phyloP scores from a whole-genome alignment of 2,888 invertebrate genomes.

The Metacarcinus magister region DNA sequence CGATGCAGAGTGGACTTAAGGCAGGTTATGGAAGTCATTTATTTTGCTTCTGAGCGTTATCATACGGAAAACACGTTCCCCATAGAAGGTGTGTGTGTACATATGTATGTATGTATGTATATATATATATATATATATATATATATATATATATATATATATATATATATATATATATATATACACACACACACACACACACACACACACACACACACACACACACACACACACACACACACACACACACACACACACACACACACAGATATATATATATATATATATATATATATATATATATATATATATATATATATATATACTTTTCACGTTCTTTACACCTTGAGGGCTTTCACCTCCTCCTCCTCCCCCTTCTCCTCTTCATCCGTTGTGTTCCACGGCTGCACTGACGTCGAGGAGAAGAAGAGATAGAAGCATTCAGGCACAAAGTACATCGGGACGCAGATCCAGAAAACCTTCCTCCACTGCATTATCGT shows the following conservation, averaged over 20 bases:
- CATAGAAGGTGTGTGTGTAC: background rate
- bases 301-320: no score
- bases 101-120: no score
- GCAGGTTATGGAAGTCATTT: background rate
- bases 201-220: no score
- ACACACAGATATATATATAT: no score
- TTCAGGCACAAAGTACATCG: conserved; percentile 57
- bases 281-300: no score
- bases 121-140: no score
- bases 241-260: no score
- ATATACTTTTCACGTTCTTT: no score
- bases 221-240: no score
- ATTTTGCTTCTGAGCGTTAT: background rate
- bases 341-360: background rate
- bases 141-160: no score
- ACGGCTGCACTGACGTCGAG: conserved; percentile 67
- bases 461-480: conserved; percentile 75
- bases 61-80: background rate
- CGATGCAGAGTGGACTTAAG: background rate
- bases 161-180: no score
- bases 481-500: conserved; percentile 70
- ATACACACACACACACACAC: background rate
- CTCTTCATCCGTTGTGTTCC: conserved; percentile 53
- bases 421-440: conserved; percentile 64
- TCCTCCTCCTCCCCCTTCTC: background rate